Conservation (phyloP, 2,888 invertebrate species). For the Xestia xanthographa region DNA sequence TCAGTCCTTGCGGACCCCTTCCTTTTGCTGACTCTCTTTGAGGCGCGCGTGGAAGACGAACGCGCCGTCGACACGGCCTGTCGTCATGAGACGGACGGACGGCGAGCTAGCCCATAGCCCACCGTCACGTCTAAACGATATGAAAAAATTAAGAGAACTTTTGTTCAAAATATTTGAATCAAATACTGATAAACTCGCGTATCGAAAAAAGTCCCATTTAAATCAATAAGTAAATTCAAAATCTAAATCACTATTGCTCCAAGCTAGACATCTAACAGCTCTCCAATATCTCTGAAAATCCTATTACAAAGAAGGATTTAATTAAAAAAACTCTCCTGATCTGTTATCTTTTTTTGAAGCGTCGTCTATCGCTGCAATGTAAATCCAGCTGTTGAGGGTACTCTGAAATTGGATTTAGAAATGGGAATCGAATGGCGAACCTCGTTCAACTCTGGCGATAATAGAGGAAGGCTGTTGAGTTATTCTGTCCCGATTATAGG, state of each 20-base stretch:
- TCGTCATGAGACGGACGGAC: no score
- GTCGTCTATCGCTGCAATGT: slow-evolving; percentile 62
- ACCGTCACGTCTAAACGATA: no score
- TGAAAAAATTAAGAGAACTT: no score
- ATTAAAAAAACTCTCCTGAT: slow-evolving; percentile 49
- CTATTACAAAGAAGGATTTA: slow-evolving; percentile 43
- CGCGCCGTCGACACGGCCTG: no score
- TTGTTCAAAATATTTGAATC: background rate
- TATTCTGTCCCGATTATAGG: slow-evolving; percentile 67
- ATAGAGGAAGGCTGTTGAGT: slow-evolving; percentile 71
- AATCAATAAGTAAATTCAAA: background rate
- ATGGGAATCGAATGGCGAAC: slow-evolving; percentile 77
- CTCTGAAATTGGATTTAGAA: slow-evolving; percentile 76
- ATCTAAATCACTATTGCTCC: background rate
- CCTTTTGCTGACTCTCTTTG: no score
- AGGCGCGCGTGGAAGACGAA: no score
- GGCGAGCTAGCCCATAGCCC: no score
- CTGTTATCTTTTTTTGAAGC: slow-evolving; percentile 47
- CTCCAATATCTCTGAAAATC: slow-evolving; percentile 34
- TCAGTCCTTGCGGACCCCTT: no score
- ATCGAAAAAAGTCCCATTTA: background rate
- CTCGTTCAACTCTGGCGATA: slow-evolving; percentile 70
- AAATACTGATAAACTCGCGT: no score
- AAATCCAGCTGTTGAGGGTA: slow-evolving; percentile 72
- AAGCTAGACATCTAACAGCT: slow-evolving; percentile 7